phyloP scores from a whole-genome alignment of 2,888 invertebrate species.

The Alsophila aescularia region DNA sequence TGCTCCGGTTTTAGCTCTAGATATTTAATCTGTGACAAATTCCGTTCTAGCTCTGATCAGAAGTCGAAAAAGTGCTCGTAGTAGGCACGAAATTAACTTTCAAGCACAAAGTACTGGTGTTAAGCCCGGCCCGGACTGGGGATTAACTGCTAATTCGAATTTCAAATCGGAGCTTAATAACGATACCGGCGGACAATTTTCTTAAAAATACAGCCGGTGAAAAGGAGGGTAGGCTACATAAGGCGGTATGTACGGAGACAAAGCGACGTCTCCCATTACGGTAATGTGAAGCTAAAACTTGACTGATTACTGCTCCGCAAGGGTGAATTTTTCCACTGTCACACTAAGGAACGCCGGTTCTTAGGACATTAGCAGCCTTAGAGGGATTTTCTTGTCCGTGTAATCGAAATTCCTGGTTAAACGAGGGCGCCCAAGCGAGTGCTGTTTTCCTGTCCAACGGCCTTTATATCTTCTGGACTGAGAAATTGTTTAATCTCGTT shows the following conservation, averaged over 20 bases:
- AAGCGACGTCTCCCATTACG: constrained; percentile 67
- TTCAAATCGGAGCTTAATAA: constrained; percentile 22
- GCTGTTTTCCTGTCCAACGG: constrained; percentile 27
- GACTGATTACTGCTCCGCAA: constrained; percentile 71
- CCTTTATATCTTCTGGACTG: constrained; percentile 20
- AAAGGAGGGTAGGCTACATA: constrained; percentile 42
- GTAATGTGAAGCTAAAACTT: constrained; percentile 77
- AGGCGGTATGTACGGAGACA: constrained; percentile 57
- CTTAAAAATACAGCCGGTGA: constrained; percentile 28
- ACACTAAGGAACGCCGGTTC: constrained; percentile 45
- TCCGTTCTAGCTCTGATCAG: constrained; percentile 32
- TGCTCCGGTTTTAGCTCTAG: constrained; percentile 24
- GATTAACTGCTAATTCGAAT: constrained; percentile 28
- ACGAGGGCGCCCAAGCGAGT: constrained; percentile 32
- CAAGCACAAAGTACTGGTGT: constrained; percentile 44
- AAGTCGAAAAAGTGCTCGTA: constrained; percentile 50
- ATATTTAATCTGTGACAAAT: constrained; percentile 37
- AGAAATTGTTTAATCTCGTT: constrained; percentile 26
- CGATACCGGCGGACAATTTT: constrained; percentile 12
- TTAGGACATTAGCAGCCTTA: constrained; percentile 66
- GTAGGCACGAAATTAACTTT: constrained; percentile 41
- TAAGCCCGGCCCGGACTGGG: constrained; percentile 16
- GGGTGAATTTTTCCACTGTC: constrained; percentile 70
- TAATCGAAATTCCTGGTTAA: constrained; percentile 63
- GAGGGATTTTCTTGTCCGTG: constrained; percentile 59